Conservation (phyloP, 2,888 invertebrate species). For the Erebia aethiops region DNA sequence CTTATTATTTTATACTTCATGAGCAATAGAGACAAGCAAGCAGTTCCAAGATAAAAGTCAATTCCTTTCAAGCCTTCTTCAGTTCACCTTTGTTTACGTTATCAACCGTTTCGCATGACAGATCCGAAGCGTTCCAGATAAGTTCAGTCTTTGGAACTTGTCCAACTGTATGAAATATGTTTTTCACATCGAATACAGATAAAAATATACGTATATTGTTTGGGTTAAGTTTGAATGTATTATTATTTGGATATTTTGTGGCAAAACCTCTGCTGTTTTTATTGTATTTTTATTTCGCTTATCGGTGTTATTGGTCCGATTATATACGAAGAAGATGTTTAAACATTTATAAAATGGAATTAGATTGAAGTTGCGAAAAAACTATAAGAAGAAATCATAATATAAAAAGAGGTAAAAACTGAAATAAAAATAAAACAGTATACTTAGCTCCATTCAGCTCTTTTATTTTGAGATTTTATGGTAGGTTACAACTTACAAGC, state of each 20-base stretch:
- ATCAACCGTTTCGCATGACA: slow-evolving; percentile 60
- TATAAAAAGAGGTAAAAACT: too few relatives aligned
- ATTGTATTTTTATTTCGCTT: neutral
- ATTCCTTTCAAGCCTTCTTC: slow-evolving; percentile 28
- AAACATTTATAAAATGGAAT: too few relatives aligned
- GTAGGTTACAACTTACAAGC: too few relatives aligned
- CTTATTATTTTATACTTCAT: too few relatives aligned
- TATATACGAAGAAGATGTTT: too few relatives aligned
- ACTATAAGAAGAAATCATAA: too few relatives aligned
- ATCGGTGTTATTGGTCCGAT: neutral
- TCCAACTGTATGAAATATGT: slow-evolving; percentile 63
- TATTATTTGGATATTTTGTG: neutral
- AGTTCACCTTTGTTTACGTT: slow-evolving; percentile 45
- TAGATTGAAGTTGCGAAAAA: neutral
- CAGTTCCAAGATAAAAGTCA: slow-evolving; percentile 32
- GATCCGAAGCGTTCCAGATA: slow-evolving; percentile 54
- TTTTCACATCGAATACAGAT: slow-evolving; percentile 56
- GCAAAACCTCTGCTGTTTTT: neutral
- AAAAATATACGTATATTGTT: slow-evolving; percentile 49
- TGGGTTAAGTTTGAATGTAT: slow-evolving; percentile 32
- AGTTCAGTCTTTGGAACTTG: slow-evolving; percentile 52
- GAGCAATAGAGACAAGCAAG: slow-evolving; percentile 12
- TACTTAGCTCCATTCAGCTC: too few relatives aligned
- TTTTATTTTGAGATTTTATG: too few relatives aligned
- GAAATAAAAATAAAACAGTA: too few relatives aligned